Percentiles rank a stretch among this genome's conserved stretches.
phyloP scores from a whole-genome alignment of 2,888 invertebrate species.

The Dinocampus coccinellae region DNA sequence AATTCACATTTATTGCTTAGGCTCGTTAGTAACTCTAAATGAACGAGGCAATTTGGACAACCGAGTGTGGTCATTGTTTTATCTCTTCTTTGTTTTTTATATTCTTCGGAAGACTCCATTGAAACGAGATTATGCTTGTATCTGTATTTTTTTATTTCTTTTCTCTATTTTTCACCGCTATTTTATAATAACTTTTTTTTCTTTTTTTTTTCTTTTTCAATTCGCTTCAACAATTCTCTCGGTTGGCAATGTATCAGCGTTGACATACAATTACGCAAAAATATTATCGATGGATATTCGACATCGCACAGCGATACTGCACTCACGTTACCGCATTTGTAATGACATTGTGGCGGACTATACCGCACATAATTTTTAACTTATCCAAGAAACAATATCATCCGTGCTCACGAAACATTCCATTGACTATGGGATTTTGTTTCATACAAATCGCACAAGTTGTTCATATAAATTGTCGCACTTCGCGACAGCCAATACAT shows the following conservation, averaged over 20 bases:
- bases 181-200: background rate
- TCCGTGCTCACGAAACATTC: background rate
- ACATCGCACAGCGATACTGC: background rate
- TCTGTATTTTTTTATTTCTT: background rate
- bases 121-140: background rate
- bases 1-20: constrained; percentile 38
- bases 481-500: background rate
- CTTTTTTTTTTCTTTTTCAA: background rate
- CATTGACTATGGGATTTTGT: background rate
- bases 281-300: background rate
- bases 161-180: background rate
- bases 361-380: background rate
- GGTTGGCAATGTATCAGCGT: background rate
- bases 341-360: constrained; percentile 17
- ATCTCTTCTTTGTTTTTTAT: background rate
- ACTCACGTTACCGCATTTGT: constrained; percentile 15
- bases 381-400: background rate
- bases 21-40: constrained; percentile 8
- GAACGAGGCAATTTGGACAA: constrained; percentile 26
- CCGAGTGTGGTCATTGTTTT: constrained; percentile 10
- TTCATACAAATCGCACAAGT: background rate
- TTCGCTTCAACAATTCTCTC: background rate
- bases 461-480: background rate
- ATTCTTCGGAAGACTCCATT: constrained; percentile 31
- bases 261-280: background rate